Base-by-base conservation (phyloP, 2,113 vertebrate species). In the Podarcis muralis region DNA sequence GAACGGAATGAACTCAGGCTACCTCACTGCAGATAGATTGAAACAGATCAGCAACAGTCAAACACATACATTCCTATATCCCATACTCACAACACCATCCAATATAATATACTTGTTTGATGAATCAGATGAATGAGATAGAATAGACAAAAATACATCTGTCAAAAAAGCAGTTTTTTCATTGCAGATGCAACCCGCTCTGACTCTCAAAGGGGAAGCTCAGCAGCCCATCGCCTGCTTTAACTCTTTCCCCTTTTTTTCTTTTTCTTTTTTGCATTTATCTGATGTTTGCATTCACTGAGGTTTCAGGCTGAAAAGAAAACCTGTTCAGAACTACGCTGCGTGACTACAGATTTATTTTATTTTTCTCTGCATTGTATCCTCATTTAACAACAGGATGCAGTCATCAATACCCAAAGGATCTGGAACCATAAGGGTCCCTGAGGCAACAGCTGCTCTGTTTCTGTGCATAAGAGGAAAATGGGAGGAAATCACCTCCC, bases 361-460 rank as follows among this genome's bases (percentile, higher is more conserved):
- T 13, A 30, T 48, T 84, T 65, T 53, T 30, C 77, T 37, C 65
- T 88, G 75, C 93, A 87, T 40, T 3, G 0, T 85, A 91, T 91
- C 89, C 40, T 92, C 83, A 13, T 90, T 95, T 86, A 87, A 81
- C 71, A 71, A 4, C 59, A 83, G 72, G 37, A 91, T 90, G 37
- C 85, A 72, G 77, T 37, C 84, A 25, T 27, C 8, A 89, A 92
- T 59, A 69, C 66, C 84, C 83, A 35, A 48, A 11, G 85, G 91
- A 35, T 11, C 20, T 84, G 79, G 79, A 68, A 37, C 90, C 76
- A 20, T 43, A 88, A 91, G 93, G 89, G 83, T 75, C 89, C 92
- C 90, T 84, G 92, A 94, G 90, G 92, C 94, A 92, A 94, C 62
- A 93, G 40, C 68, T 75, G 71, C n/a, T 92, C 57, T 86, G 43